Evolutionary conservation across 2,888 invertebrate species (phyloP), one percentile per base, ranked within the genome.

Genomic region (Eilema sororculum): DNA sequence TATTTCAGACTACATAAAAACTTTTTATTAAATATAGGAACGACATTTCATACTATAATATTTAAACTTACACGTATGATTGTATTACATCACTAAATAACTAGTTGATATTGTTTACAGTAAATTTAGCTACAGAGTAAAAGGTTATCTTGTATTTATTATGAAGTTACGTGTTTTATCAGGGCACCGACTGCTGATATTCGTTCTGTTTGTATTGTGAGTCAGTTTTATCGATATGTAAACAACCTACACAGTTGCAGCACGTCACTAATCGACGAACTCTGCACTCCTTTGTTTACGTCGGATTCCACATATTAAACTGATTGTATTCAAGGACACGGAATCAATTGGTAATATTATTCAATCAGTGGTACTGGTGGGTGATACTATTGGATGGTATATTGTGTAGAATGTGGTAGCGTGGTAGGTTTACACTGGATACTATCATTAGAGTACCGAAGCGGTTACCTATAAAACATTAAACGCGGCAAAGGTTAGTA

Each of bases 201-300:
- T 57, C 24, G 25, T 41, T 16, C 30, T 37, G 28, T 65, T 24
- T 52, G 52, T 67, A 22, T 67, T 52, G 33, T 52, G 52, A 67
- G 52, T 60, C 64, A 65, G 62, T 20, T 62, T 67, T 78, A 86
- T 90, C 90, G 90, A 90, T 84, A 88, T 80, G 84, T 89, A 87
- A 90, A 89, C 85, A 87, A 83, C 52, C 10, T 12, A 33, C 56
- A 37, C 61, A 5, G 59, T n/a, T 12, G 30, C 59, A 30, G 73
- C 65, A 65, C 92, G 87, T 78, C 91, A 87, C 92, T 92, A 87
- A 60, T 33, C 25, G 58, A 52, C 84, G 89, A 87, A 88, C 92
- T 92, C 89, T 92, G 93, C 77, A 82, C 90, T 80, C 78, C 74
- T 89, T 91, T 92, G 90, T 92, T 91, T 90, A 90, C 87, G 69